These are phyloP conservation scores for Riptortus pedestris DNA, from an alignment of 1,140 invertebrate species.

Conservation along the genomic window DNA sequence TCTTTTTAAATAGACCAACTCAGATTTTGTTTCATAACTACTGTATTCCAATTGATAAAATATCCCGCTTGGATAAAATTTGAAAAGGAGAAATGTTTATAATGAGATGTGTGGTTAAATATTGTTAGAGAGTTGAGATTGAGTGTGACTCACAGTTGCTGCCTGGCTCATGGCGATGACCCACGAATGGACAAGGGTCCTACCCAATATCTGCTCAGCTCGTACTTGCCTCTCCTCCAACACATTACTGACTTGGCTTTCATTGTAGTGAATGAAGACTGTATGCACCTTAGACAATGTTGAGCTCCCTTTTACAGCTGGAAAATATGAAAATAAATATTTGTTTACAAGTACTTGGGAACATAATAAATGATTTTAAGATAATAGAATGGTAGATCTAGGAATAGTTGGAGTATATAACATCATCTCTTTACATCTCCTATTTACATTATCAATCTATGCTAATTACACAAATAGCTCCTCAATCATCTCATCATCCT, in stretches of 20 bases:
- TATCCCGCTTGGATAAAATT: too few relatives aligned
- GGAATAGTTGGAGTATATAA: too few relatives aligned
- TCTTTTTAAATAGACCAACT: not conserved
- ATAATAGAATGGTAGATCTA: not conserved
- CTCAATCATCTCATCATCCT: not conserved
- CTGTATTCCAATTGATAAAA: not conserved
- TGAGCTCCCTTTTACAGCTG: not conserved
- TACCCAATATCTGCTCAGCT: conserved; percentile 50
- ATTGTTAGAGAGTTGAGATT: not conserved
- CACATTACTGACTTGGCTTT: conserved; percentile 50
- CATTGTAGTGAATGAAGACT: conserved; percentile 55
- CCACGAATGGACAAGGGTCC: conserved; percentile 61
- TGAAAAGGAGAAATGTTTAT: not conserved
- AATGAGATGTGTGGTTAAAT: not conserved
- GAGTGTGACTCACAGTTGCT: not conserved
- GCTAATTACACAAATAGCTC: not conserved
- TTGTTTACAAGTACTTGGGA: not conserved
- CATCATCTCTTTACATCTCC: too few relatives aligned
- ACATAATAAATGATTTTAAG: not conserved
- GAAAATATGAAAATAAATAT: not conserved
- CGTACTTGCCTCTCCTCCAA: conserved; percentile 55
- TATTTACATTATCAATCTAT: not conserved
- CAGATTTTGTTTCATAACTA: not conserved
- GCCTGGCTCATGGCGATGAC: conserved; percentile 57
- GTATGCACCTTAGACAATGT: conserved; percentile 46